Evolutionary conservation across 1,140 invertebrate species (phyloP).

Genomic region (Papilio machaon): DNA sequence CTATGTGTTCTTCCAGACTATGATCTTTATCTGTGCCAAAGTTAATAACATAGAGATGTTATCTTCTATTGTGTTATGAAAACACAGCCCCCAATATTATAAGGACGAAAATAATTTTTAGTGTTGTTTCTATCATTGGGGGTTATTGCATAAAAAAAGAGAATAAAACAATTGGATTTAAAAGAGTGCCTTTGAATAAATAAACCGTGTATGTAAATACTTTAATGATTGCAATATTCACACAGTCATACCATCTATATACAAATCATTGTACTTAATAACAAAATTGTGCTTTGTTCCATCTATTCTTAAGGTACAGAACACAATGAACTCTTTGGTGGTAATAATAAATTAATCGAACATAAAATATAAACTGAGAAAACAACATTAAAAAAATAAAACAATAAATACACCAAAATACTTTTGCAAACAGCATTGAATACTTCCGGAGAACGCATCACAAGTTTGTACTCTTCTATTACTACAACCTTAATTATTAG

Average conservation of each 20-base stretch:
- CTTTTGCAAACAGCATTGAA: conserved; percentile 60
- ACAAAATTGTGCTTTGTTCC: conserved; percentile 78
- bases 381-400: conserved; percentile 53
- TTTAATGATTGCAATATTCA: conserved; percentile 81
- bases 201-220: conserved; percentile 71
- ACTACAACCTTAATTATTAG: conserved; percentile 61
- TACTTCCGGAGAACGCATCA: conserved; percentile 49
- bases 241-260: conserved; percentile 78
- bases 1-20: too few relatives aligned
- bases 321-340: conserved; percentile 58
- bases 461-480: conserved; percentile 76
- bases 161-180: conserved; percentile 1
- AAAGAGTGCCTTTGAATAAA: conserved; percentile 31
- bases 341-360: conserved; percentile 59
- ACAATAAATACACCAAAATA: conserved; percentile 52
- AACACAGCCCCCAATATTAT: too few relatives aligned
- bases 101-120: too few relatives aligned
- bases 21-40: too few relatives aligned
- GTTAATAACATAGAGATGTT: too few relatives aligned
- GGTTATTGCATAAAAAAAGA: background rate
- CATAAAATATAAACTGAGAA: conserved; percentile 56
- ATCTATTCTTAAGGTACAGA: conserved; percentile 55
- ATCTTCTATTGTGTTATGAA: too few relatives aligned
- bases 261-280: conserved; percentile 75
- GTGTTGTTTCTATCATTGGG: background rate